Evolutionary conservation across 2,113 vertebrate genomes (phyloP), one percentile per base, ranked within the genome.

Genomic region (Canis aureus): DNA sequence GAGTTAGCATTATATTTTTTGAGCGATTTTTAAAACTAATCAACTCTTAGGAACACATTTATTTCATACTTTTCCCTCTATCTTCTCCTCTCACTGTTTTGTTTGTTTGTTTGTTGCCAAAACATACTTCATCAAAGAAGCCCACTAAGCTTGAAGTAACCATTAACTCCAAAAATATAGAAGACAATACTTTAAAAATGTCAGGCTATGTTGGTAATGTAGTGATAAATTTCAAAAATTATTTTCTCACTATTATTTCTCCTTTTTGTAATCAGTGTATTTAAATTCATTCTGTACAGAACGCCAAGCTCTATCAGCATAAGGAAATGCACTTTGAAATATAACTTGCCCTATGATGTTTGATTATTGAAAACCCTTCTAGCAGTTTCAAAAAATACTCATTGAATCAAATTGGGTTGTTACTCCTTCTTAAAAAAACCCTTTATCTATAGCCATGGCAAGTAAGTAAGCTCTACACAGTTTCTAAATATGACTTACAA

Each of bases 401-500:
- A 69, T 20, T 78, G 69, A 78, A 64, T 43, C 62, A 53, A 93
- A 82, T 15, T 35, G 25, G 5, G 22, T 38, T 57, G 8, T 74
- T 19, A 64, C 1, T 69, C 16, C 83, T 71, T 76, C 38, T 62
- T 81, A 85, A 96, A 85, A 79, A 23, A 51, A 89, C 55, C 13
- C 6, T 27, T 27, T 59, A 35, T 13, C 62, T 69, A 8, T 20
- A 67, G 73, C 59, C 20, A 38, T 55, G 32, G 8, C 32, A 91
- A 91, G 29, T 29, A 32, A 53, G 57, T 23, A n/a, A 90, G 74
- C 71, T 60, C 55, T 29, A 73, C 6, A 51, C 23, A 38, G 2
- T 96, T 80, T 67, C n/a, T 84, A 73, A 87, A 86, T 22, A 80
- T 83, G 38, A 57, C 29, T 93, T 93, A 43, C 66, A 91, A 93